Evolutionary conservation across 2,797 vertebrate genomes (phyloP), one percentile per base, ranked within the genome.

Genomic region (Pseudomugil gertrudae): DNA sequence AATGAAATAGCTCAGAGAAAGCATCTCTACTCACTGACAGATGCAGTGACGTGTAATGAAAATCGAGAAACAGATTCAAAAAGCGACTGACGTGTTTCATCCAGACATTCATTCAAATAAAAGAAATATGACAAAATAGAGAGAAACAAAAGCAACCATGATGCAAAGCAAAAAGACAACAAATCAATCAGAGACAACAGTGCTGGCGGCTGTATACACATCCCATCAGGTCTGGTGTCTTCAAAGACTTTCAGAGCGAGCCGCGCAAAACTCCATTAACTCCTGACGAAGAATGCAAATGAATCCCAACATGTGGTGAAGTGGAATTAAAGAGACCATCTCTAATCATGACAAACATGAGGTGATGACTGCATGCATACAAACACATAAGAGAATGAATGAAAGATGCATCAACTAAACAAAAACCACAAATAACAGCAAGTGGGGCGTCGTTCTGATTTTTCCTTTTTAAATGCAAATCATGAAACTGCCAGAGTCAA

Each of bases 271-370:
- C 96, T 97, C 96, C 96, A 99, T 99, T 99, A 98, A 98, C 96
- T 98, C 96, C 96, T 96, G 96, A 98, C 96, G 98, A 98, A 98
- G 95, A 98, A 98, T 96, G 96, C 96, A 98, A 98, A 98, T 98
- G 96, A 97, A 98, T 97, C 95, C 94, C 95, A 94, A 97, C 96
- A 97, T 98, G 97, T 96, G 97, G 96, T 95, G 95, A 95, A 95
- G 96, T 94, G 95, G 95, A 97, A 98, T 98, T 98, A 98, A 97
- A 96, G 95, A 95, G 87, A 95, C 95, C 93, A 95, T 93, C 95
- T 97, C 96, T 98, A 97, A 98, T 98, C 96, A 97, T 96, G 96
- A 97, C 95, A 96, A 98, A 90, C 95, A 95, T 90, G 94, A 96
- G 94, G 92, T 90, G 90, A 92, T 83, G 88, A 89, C 74, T 65